A percentile compares a stretch with the other conserved stretches of the same genome.
These are phyloP conservation scores for Neoarius graeffei DNA, from an alignment of 2,113 vertebrate genomes.

Conservation along the genomic window DNA sequence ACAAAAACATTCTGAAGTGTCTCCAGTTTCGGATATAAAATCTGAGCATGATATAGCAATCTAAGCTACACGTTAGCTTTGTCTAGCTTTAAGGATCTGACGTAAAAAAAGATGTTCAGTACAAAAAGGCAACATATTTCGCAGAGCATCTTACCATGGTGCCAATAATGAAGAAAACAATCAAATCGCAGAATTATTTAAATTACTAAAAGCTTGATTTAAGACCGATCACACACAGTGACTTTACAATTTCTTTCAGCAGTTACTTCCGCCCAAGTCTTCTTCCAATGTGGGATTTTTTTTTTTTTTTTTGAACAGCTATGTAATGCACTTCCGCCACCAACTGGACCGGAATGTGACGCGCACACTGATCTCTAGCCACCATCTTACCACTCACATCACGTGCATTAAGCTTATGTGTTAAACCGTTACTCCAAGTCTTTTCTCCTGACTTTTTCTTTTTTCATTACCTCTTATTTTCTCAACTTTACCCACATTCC, in stretches of 20 bases:
- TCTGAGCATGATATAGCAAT: not conserved
- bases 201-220: not conserved
- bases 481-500: too few relatives aligned
- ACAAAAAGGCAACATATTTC: not conserved
- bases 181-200: not conserved
- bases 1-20: not conserved
- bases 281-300: not conserved
- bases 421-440: too few relatives aligned
- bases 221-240: slow-evolving; percentile 54
- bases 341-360: not conserved
- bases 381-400: too few relatives aligned
- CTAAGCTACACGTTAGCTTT: not conserved
- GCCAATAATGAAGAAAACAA: not conserved
- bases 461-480: too few relatives aligned
- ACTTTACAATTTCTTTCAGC: slow-evolving; percentile 70
- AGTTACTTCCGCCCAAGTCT: not conserved
- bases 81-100: not conserved
- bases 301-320: not conserved
- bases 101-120: too few relatives aligned
- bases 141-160: slow-evolving; percentile 41
- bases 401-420: too few relatives aligned
- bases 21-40: not conserved
- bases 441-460: too few relatives aligned
- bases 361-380: too few relatives aligned
- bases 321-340: not conserved